These are phyloP conservation scores for Orcinus orca DNA, from an alignment of 2,113 vertebrate species.

Conservation along the genomic window DNA sequence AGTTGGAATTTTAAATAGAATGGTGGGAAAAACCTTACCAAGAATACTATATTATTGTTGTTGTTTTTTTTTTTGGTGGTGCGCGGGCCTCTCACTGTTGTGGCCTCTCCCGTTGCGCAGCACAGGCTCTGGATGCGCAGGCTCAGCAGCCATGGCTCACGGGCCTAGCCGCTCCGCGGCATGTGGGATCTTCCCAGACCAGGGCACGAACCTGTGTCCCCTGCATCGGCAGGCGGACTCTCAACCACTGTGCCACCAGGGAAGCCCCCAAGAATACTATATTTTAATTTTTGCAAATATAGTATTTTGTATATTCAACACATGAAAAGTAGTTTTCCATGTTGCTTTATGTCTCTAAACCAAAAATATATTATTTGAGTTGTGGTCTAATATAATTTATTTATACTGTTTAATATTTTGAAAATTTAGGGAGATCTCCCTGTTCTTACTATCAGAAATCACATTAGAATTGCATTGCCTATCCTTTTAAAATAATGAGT, in stretches of 20 bases:
- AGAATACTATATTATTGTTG: neutral
- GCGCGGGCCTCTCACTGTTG: no score
- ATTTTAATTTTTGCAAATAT: neutral
- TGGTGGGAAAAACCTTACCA: neutral
- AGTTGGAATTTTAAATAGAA: neutral
- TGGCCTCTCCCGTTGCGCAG: no score
- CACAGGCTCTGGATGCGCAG: no score
- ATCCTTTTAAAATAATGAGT: neutral
- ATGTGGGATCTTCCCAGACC: no score
- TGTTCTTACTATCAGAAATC: neutral
- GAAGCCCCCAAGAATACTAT: no score
- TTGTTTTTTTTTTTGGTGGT: no score
- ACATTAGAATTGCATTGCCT: neutral
- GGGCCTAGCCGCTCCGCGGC: no score
- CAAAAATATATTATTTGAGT: neutral
- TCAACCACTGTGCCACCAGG: no score
- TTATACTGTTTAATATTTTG: neutral
- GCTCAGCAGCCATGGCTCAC: no score
- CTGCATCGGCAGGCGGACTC: no score
- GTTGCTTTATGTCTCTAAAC: neutral
- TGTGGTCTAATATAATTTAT: neutral
- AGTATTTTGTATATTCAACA: neutral
- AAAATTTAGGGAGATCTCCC: neutral
- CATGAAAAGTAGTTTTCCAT: neutral
- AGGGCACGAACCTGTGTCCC: no score